These are phyloP conservation scores for Achroia grisella DNA, from an alignment of 1,140 invertebrate species.

Conservation along the genomic window DNA sequence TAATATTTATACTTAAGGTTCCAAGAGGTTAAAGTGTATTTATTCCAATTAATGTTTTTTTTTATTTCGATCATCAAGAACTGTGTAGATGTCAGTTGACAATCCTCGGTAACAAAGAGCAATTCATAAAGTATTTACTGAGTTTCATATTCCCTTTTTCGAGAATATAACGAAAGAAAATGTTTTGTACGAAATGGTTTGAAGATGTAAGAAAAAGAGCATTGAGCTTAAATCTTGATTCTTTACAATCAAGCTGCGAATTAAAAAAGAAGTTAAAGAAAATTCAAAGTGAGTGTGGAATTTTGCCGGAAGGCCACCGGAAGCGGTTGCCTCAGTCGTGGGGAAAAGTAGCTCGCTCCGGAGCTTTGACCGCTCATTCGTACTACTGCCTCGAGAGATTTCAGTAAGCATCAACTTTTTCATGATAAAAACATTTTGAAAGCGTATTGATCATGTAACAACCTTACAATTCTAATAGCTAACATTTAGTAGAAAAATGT, in stretches of 20 bases:
- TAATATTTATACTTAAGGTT: too few relatives aligned
- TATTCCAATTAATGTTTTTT: too few relatives aligned
- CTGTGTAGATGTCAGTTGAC: too few relatives aligned
- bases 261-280: slow-evolving; percentile 26
- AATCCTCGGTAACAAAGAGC: too few relatives aligned
- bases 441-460: background rate
- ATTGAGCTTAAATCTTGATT: slow-evolving; percentile 8
- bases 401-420: slow-evolving; percentile 18
- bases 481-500: too few relatives aligned
- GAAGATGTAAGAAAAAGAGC: slow-evolving; percentile 1
- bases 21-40: too few relatives aligned
- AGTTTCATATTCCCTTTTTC: too few relatives aligned
- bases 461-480: too few relatives aligned
- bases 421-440: slow-evolving; percentile 12
- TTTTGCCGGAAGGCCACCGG: slow-evolving; percentile 27
- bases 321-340: slow-evolving; percentile 31
- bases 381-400: slow-evolving; percentile 19
- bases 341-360: slow-evolving; percentile 28
- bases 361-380: slow-evolving; percentile 29
- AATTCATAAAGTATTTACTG: too few relatives aligned
- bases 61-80: too few relatives aligned
- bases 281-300: slow-evolving; percentile 26
- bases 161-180: too few relatives aligned
- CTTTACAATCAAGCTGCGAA: slow-evolving; percentile 20
- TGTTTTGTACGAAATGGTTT: too few relatives aligned